A percentile compares a stretch with the other conserved stretches of the same genome.
Conservation (phyloP, 2,797 vertebrate genomes). For the Vireo griseus region DNA sequence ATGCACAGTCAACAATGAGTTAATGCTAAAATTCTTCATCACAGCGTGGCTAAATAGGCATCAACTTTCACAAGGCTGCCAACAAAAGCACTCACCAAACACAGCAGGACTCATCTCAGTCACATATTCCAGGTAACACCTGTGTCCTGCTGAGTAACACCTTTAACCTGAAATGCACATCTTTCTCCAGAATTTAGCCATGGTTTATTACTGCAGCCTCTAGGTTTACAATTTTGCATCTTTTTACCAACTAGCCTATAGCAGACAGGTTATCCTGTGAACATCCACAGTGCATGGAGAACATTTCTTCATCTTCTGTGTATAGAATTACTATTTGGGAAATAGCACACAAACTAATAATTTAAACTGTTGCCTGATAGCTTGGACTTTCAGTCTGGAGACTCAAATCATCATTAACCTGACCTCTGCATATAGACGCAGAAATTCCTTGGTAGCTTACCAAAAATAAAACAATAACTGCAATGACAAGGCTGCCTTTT, state of each 20-base stretch:
- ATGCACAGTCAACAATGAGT: fast-evolving
- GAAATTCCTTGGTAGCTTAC: neutral
- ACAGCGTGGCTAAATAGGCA: fast-evolving
- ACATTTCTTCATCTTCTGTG: neutral
- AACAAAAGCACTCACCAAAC: neutral
- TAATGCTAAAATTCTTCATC: neutral
- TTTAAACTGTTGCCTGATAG: neutral
- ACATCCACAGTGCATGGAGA: neutral
- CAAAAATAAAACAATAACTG: neutral
- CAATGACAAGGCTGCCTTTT: neutral
- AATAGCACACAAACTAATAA: neutral
- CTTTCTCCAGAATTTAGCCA: neutral
- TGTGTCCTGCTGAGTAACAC: neutral
- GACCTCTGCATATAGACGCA: neutral
- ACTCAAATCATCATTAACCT: neutral
- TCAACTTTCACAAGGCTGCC: neutral
- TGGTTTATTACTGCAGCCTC: neutral
- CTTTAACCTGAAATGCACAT: neutral
- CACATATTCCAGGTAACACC: neutral
- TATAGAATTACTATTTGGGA: neutral
- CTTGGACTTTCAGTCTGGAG: neutral
- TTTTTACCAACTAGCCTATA: neutral
- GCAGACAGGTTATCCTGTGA: neutral
- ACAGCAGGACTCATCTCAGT: neutral
- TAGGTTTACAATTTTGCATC: too few relatives aligned